phyloP scores from a whole-genome alignment of 2,797 vertebrate genomes.

The Eulemur albifrons region DNA sequence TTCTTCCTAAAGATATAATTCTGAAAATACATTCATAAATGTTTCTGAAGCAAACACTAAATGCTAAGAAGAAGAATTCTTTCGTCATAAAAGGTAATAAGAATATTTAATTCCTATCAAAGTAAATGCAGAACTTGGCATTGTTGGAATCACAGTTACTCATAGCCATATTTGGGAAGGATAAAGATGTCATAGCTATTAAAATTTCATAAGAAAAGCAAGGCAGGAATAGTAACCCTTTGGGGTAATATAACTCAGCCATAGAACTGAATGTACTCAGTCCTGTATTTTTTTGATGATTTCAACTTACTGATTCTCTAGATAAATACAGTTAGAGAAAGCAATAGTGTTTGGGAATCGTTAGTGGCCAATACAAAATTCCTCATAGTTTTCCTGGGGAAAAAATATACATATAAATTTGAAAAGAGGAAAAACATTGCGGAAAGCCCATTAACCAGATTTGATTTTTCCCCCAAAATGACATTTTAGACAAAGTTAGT shows the following conservation, averaged over 20 bases:
- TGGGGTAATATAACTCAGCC: not conserved
- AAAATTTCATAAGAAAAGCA: not conserved
- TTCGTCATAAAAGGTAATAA: not conserved
- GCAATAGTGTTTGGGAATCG: not conserved
- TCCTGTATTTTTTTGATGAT: not conserved
- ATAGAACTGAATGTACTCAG: not conserved
- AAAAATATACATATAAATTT: not conserved
- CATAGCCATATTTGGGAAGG: not conserved
- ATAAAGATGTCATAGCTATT: not conserved
- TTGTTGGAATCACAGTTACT: not conserved
- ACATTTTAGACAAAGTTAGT: constrained; percentile 2
- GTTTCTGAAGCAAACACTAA: constrained; percentile 41
- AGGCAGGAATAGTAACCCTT: not conserved
- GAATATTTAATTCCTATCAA: constrained; percentile 34
- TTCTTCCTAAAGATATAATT: constrained; percentile 51
- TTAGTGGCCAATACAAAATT: not conserved
- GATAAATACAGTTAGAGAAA: not conserved
- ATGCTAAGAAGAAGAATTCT: not conserved
- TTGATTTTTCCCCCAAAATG: not conserved
- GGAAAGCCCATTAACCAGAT: not conserved
- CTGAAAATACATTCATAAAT: constrained; percentile 54
- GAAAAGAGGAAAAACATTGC: not conserved
- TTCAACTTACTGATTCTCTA: not conserved
- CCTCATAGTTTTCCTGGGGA: not conserved
- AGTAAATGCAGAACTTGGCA: constrained; percentile 16